These are phyloP conservation scores for Alsophila aescularia DNA, from an alignment of 2,888 invertebrate species.

Conservation along the genomic window DNA sequence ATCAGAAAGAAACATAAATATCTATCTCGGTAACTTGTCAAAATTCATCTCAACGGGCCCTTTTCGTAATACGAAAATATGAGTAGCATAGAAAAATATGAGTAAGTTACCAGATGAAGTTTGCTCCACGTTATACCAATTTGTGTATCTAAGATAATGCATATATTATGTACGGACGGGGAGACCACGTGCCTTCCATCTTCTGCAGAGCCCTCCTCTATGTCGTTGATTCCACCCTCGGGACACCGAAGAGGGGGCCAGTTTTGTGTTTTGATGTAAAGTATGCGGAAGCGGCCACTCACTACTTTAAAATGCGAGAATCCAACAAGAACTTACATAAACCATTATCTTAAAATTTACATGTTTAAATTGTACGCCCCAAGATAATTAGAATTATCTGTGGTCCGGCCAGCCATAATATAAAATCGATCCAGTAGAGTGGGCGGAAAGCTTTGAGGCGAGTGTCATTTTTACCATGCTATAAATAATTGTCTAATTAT, in stretches of 20 bases:
- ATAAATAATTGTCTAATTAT: too few relatives aligned
- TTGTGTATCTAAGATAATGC: conserved; percentile 56
- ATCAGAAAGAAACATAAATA: conserved; percentile 23
- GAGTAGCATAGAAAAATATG: conserved; percentile 35
- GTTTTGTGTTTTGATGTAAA: conserved; percentile 40
- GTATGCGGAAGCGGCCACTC: conserved; percentile 40
- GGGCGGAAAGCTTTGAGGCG: too few relatives aligned
- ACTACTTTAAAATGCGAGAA: background rate
- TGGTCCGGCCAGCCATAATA: too few relatives aligned
- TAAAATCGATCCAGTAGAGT: too few relatives aligned
- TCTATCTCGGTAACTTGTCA: conserved; percentile 20
- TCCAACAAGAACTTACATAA: too few relatives aligned
- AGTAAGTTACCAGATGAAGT: conserved; percentile 43
- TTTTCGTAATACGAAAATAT: conserved; percentile 34
- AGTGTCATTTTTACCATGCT: too few relatives aligned
- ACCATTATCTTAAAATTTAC: too few relatives aligned
- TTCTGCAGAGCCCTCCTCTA: conserved; percentile 55
- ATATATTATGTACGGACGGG: conserved; percentile 60
- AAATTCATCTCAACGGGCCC: conserved; percentile 23
- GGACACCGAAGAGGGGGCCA: conserved; percentile 42
- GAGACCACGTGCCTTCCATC: conserved; percentile 48
- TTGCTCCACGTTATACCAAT: conserved; percentile 51
- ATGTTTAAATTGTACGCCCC: too few relatives aligned
- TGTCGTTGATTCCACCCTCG: conserved; percentile 61
- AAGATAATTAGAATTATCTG: too few relatives aligned